Percentiles rank a stretch among this genome's conserved stretches.
Conservation (phyloP, 53 echinoderm and acorn worm genomes). For the Holothuria scabra region DNA sequence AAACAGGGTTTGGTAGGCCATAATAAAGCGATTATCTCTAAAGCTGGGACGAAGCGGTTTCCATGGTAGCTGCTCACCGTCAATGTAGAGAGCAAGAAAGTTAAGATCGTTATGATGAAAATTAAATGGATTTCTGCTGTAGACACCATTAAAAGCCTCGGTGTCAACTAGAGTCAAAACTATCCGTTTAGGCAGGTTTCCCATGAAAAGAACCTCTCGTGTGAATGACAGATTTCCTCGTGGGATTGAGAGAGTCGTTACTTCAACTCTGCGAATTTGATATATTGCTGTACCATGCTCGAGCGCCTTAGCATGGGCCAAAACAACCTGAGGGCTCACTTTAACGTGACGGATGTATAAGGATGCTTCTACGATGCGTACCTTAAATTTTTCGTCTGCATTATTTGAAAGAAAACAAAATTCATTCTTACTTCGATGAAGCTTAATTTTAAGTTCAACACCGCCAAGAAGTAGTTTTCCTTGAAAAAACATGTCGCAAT, state of each 20-base stretch:
- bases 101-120: constrained; percentile 65
- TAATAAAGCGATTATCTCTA: constrained; percentile 16
- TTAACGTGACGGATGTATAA: constrained; percentile 75
- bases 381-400: constrained; percentile 51
- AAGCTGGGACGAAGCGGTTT: constrained; percentile 63
- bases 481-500: constrained; percentile 44
- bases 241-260: too few species aligned
- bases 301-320: constrained; percentile 70
- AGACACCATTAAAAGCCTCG: constrained; percentile 61
- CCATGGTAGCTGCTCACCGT: constrained; percentile 69
- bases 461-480: constrained; percentile 17
- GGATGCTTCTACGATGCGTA: constrained; percentile 65
- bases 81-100: constrained; percentile 54
- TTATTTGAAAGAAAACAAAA: constrained; percentile 70
- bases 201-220: constrained; percentile 63
- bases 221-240: constrained; percentile 66
- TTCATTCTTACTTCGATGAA: constrained; percentile 30
- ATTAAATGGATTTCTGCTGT: constrained; percentile 68
- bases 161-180: constrained; percentile 57
- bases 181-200: constrained; percentile 66
- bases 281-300: constrained; percentile 77
- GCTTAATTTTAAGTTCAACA: constrained; percentile 16
- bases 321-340: constrained; percentile 62
- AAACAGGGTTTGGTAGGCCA: constrained; percentile 60
- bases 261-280: constrained; percentile 51